A percentile compares a stretch with the other conserved stretches of the same genome.
Evolutionary conservation across 2,113 vertebrate species (phyloP).

Genomic region (Tupaia tana): DNA sequence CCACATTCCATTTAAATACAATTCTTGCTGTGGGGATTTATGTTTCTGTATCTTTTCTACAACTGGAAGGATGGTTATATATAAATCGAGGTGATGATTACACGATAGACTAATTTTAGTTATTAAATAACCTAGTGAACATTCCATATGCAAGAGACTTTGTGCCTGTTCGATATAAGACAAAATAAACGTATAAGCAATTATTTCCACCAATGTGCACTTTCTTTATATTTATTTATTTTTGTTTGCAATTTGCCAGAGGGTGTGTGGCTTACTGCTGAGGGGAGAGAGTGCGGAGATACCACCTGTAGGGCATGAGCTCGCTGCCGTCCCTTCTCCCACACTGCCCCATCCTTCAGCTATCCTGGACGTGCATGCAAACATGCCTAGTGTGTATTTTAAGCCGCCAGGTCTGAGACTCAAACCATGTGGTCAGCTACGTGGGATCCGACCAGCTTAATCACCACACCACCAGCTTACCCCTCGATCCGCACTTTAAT

Average conservation of each 20-base stretch:
- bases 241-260: too few relatives aligned
- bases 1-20: neutral
- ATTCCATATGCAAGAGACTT: neutral
- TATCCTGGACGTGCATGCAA: too few relatives aligned
- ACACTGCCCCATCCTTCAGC: too few relatives aligned
- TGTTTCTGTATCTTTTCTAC: neutral
- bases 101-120: neutral
- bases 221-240: neutral
- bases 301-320: too few relatives aligned
- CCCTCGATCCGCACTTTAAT: neutral
- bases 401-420: too few relatives aligned
- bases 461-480: too few relatives aligned
- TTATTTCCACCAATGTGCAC: neutral
- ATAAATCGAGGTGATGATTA: neutral
- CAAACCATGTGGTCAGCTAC: too few relatives aligned
- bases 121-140: neutral
- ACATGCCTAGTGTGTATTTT: too few relatives aligned
- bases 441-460: too few relatives aligned
- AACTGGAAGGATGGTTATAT: neutral
- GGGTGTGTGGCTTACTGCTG: too few relatives aligned
- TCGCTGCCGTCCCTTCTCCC: too few relatives aligned
- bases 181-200: neutral
- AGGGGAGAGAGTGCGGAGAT: too few relatives aligned
- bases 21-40: neutral
- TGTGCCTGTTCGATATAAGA: neutral